Evolutionary conservation across 2,797 vertebrate genomes (phyloP), one percentile per base, ranked within the genome.

Genomic region (Steatocranus sp.): DNA sequence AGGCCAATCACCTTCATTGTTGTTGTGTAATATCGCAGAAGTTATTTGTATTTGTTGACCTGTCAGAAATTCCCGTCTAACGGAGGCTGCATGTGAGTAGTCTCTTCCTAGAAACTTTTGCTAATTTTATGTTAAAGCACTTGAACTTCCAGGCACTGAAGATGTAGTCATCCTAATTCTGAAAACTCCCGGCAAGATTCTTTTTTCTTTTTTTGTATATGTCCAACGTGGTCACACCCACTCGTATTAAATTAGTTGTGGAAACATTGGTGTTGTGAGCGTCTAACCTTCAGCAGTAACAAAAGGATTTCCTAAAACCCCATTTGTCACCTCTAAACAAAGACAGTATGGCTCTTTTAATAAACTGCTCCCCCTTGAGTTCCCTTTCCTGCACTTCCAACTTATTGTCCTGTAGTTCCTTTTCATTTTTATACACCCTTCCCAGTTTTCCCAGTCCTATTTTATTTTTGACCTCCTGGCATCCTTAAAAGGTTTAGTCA

Each of bases 401-500:
- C 68, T 83, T 91, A 95, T 94, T 95, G 94, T 95, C 91, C 53
- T 84, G 56, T 20, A 78, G 91, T 94, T 93, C 94, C 91, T 92
- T 92, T 87, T 91, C 76, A 83, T 66, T 87, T 88, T 85, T 61
- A 58, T 36, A 61, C 83, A 92, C 89, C 83, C 91, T 93, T 91
- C 89, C 93, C 83, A 90, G 82, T 87, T 90, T 89, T 93, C 93
- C 89, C 90, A 91, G 56, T 38, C 46, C 53, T 54, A 3, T 70
- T 87, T 87, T 92, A 89, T 93, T 92, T 94, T 90, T 79, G 87
- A 78, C 83, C 83, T 83, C 18, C 25, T 11, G 46, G 78, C 82
- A 88, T 90, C 76, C 90, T 93, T 86, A 79, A 63, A 75, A 88
- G 75, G 75, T 89, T 91, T 87, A 86, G 88, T 94, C 93, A 93